phyloP scores from a whole-genome alignment of 1,140 invertebrate genomes.

The Streblospio benedicti region DNA sequence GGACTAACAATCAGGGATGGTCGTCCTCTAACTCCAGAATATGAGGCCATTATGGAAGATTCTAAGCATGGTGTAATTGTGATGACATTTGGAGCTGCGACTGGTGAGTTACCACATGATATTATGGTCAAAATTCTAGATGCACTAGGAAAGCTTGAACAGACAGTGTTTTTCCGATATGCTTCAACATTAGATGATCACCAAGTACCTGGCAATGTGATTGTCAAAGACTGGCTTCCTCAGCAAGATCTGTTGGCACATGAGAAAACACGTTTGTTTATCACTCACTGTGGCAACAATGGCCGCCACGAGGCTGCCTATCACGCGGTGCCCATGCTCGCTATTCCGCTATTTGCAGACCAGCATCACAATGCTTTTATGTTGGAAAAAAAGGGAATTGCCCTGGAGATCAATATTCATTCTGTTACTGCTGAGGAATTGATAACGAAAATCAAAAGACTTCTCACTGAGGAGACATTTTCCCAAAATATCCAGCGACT shows the following conservation, averaged over 20 bases:
- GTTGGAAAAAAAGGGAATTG: constrained; percentile 24
- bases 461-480: no score
- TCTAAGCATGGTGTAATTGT: background rate
- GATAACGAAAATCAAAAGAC: no score
- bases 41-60: background rate
- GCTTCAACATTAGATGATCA: constrained; percentile 48
- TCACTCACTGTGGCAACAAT: constrained; percentile 15
- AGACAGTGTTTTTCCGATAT: constrained; percentile 52
- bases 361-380: constrained; percentile 9
- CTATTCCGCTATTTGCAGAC: constrained; percentile 10
- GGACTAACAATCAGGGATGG: background rate
- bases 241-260: constrained; percentile 16
- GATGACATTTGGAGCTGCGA: background rate
- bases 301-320: constrained; percentile 5
- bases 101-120: constrained; percentile 8
- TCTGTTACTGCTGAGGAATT: background rate
- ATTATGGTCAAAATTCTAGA: constrained; percentile 36
- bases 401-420: background rate
- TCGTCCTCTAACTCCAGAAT: background rate
- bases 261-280: constrained; percentile 25
- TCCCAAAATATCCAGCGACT: constrained; percentile 1
- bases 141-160: constrained; percentile 48
- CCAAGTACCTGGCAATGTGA: no score
- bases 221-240: constrained; percentile 24
- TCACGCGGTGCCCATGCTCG: constrained; percentile 10